These are phyloP conservation scores for Archegozetes longisetosus DNA, from an alignment of 1,140 invertebrate genomes.

Conservation along the genomic window DNA sequence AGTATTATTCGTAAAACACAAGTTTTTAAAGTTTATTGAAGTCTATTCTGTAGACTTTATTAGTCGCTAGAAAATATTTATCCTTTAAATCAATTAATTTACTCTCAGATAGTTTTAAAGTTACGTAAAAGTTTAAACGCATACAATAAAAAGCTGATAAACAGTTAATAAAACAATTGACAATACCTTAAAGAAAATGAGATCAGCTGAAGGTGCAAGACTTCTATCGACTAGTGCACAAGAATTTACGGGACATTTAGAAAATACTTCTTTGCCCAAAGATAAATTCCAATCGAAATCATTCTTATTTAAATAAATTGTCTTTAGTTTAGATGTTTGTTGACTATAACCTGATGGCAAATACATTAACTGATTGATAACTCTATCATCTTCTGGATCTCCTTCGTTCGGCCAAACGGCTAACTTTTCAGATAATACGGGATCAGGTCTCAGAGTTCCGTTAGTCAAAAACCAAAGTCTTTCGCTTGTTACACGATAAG, in stretches of 20 bases:
- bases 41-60: no score
- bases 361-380: background rate
- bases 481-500: no score
- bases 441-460: background rate
- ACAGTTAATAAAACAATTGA: background rate
- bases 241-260: background rate
- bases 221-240: background rate
- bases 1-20: no score
- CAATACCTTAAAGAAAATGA: background rate
- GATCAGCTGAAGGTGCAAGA: background rate
- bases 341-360: background rate
- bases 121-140: no score
- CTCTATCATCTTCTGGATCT: background rate
- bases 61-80: no score
- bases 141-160: no score
- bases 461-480: background rate
- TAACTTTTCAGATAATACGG: background rate
- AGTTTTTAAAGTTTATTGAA: no score
- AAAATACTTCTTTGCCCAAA: background rate
- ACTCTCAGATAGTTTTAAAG: no score
- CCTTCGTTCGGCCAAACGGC: background rate
- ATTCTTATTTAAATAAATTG: background rate
- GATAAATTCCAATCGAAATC: background rate
- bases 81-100: no score
- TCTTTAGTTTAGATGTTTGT: background rate